A percentile compares a stretch with the other conserved stretches of the same genome.
These are phyloP conservation scores for Stenchaetothrips biformis DNA, from an alignment of 2,888 invertebrate species.

Conservation along the genomic window DNA sequence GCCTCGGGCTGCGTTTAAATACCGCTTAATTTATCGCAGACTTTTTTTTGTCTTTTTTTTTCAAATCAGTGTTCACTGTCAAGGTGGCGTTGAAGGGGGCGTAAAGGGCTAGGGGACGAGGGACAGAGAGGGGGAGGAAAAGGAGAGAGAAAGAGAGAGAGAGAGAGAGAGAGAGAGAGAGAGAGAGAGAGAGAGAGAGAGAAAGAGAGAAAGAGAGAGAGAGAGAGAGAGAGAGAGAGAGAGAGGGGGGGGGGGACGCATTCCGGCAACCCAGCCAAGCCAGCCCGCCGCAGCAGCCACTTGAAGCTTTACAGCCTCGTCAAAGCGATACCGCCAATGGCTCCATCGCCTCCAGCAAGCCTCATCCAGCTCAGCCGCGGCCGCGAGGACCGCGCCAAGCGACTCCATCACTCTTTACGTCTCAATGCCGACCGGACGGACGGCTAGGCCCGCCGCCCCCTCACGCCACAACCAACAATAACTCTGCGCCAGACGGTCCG, in stretches of 20 bases:
- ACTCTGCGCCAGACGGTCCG: conserved; percentile 6
- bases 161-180: neutral
- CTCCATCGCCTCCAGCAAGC: neutral
- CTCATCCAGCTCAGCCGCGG: no score
- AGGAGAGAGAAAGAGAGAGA: neutral
- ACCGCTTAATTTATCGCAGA: no score
- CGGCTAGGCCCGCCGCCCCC: neutral
- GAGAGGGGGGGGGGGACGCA: neutral
- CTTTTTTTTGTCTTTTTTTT: no score
- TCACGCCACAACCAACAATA: neutral
- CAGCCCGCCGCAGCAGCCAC: neutral
- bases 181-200: neutral
- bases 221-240: neutral
- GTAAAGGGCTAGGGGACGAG: neutral
- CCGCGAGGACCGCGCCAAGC: no score
- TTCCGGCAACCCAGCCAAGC: no score
- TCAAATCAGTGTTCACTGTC: no score
- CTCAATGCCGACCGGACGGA: neutral
- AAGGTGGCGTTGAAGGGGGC: no score
- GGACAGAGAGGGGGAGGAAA: neutral
- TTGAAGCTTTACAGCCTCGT: neutral
- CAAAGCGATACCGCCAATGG: neutral
- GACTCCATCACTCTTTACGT: conserved; percentile 11
- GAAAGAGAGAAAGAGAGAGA: neutral
- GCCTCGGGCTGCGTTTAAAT: no score